Base-by-base conservation (phyloP, 2,113 vertebrate genomes). In the Psephotus haematonotus region DNA sequence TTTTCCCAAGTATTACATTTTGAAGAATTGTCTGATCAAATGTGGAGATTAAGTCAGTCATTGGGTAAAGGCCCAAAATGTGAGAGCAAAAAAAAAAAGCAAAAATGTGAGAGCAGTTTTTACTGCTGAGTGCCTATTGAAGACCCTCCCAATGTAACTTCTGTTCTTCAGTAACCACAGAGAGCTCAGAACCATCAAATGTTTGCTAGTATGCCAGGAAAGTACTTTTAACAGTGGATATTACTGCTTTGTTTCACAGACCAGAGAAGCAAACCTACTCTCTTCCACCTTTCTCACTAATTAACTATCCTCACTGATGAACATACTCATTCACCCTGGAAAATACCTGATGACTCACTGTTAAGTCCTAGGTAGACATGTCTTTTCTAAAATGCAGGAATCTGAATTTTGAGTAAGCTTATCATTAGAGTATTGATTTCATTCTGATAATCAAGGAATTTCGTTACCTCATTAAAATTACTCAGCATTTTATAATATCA, bases 251-350 rank as follows among this genome's bases (percentile, higher is more conserved):
- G 18, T 44, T 91, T 76, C 55, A 68, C 11, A 25, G 33, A 60
- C 0, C 0, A 63, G 29, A 27, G 25, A 68, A 63, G n/a, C 11
- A 86, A 86, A 55, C 2, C 14, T 33, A 57, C 6, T 8, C 2
- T 41, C 22, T 77, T 60, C 19, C 31, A 92, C 3, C 9, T 33
- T 55, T 52, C 37, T 7, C 37, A 29, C 25, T 68, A 50, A 35
- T n/a, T 29, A 74, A 46, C 4, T 23, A 13, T 52, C 7, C 19
- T 78, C n/a, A 28, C 20, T 35, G 53, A 74, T 25, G 35, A 77
- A 67, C 11, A 13, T 14, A 43, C 6, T 65, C 10, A 70, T 63
- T 69, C n/a, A 39, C 28, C 35, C 31, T 49, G 57, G 43, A 62
- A 84, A 90, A 67, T 27, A 69, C 8, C 64, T 71, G 24, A 52